Evolutionary conservation across 2,888 invertebrate genomes (phyloP).

Genomic region (Drosophila seclusa): DNA sequence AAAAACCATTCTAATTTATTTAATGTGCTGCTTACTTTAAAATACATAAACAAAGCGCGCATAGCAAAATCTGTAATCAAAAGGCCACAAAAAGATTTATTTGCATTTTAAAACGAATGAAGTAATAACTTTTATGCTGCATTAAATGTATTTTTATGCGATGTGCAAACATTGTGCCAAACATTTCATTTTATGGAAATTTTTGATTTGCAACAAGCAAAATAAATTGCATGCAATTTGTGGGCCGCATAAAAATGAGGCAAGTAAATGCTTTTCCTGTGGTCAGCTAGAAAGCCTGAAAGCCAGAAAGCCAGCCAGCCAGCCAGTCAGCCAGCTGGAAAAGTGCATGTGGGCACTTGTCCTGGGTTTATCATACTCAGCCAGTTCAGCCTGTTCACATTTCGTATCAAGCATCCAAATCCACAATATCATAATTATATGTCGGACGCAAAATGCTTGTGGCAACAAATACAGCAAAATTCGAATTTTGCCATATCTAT

Average conservation of each 20-base stretch:
- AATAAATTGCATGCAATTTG: constrained; percentile 77
- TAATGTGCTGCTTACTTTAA: constrained; percentile 35
- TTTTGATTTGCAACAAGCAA: constrained; percentile 77
- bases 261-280: constrained; percentile 48
- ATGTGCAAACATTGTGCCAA: constrained; percentile 67
- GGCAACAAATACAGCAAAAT: constrained; percentile 44
- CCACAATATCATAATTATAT: constrained; percentile 69
- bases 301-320: constrained; percentile 4
- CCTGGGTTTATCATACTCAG: constrained; percentile 1
- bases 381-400: constrained; percentile 17
- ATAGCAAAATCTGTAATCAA: constrained; percentile 34
- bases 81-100: constrained; percentile 65
- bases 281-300: constrained; percentile 19
- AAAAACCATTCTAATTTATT: constrained; percentile 51
- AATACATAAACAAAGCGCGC: constrained; percentile 34
- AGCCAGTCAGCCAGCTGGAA: constrained; percentile 6
- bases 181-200: constrained; percentile 74
- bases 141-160: constrained; percentile 70
- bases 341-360: constrained; percentile 23
- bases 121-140: constrained; percentile 76
- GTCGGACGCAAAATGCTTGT: constrained; percentile 43
- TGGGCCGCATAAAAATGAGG: constrained; percentile 73
- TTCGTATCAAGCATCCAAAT: constrained; percentile 42
- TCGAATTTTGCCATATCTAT: constrained; percentile 20
- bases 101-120: constrained; percentile 76